Percentiles rank a stretch among this genome's conserved stretches.
Conservation (phyloP, 1,140 invertebrate genomes). For the Caenorhabditis elegans region WBcel235 BX284605.5:11412001-11412500, state of each 20-base stretch:
- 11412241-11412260: slow-evolving; percentile 61
- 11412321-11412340: too few species aligned
- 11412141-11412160: neutral
- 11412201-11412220: neutral
- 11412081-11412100: slow-evolving; percentile 2
- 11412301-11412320: too few species aligned
- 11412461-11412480: too few species aligned
- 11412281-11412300: slow-evolving; percentile 63
- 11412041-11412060: neutral
- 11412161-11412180: neutral
- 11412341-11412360: neutral
- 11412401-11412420: neutral
- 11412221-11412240: slow-evolving; percentile 42
- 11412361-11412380: neutral
- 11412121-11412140: neutral
- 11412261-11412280: slow-evolving; percentile 63
- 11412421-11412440: neutral
- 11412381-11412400: neutral
- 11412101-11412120: neutral
- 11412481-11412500: too few species aligned
- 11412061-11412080: neutral
- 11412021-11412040: neutral
- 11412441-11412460: neutral
- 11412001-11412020: neutral
- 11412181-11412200: neutral